A percentile compares a stretch with the other conserved stretches of the same genome.
Evolutionary conservation across 1,140 invertebrate species (phyloP).

Genomic region (Marisa cornuarietis): DNA sequence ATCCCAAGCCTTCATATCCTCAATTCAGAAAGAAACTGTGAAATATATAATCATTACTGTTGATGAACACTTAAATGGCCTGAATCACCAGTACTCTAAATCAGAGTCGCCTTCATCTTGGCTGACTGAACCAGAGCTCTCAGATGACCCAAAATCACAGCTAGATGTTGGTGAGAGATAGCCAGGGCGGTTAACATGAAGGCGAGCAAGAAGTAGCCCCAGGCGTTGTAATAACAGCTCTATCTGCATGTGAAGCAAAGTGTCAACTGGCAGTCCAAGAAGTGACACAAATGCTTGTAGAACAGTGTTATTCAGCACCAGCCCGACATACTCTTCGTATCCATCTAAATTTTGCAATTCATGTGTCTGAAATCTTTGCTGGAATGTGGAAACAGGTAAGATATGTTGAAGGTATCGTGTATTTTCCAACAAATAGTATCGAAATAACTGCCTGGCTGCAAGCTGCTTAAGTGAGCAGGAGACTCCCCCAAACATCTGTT

Average conservation of each 20-base stretch:
- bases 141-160: conserved; percentile 14
- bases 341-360: conserved; percentile 36
- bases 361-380: conserved; percentile 36
- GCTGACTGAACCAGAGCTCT: conserved; percentile 6
- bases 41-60: too few species aligned
- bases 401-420: conserved; percentile 42
- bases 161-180: conserved; percentile 14
- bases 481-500: conserved; percentile 51
- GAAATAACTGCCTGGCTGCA: conserved; percentile 45
- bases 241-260: conserved; percentile 51
- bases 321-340: conserved; percentile 53
- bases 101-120: conserved; percentile 54
- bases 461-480: conserved; percentile 48
- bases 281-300: conserved; percentile 40
- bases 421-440: conserved; percentile 47
- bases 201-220: not conserved
- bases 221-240: conserved; percentile 35
- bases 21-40: too few species aligned
- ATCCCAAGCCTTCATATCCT: too few species aligned
- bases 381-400: conserved; percentile 41
- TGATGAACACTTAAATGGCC: too few species aligned
- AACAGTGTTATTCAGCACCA: conserved; percentile 49
- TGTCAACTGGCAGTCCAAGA: conserved; percentile 45
- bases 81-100: conserved; percentile 55
- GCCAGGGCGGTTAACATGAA: not conserved